Conservation (phyloP, 2,797 vertebrate species). For the Manis javanica region DNA sequence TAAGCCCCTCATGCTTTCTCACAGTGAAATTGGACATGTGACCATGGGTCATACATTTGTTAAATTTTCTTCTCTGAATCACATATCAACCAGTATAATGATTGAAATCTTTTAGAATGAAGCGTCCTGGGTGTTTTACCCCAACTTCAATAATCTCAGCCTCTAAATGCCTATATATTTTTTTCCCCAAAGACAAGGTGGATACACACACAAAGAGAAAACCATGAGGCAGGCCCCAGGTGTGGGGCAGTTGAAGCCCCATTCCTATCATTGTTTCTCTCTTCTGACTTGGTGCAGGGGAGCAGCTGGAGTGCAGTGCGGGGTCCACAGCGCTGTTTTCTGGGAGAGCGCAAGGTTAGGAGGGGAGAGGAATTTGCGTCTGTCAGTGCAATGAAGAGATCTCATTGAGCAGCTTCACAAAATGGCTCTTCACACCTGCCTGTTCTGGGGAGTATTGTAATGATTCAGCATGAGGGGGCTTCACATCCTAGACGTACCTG, state of each 20-base stretch:
- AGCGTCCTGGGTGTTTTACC: background rate
- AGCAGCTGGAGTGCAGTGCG: background rate
- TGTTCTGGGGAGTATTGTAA: background rate
- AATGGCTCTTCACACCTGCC: background rate
- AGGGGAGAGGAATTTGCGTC: accelerated
- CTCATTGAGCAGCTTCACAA: background rate
- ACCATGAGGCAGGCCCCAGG: background rate
- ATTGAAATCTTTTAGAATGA: background rate
- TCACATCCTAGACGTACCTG: background rate
- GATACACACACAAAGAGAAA: background rate
- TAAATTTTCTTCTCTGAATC: background rate
- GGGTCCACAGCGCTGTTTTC: background rate
- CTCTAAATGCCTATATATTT: background rate
- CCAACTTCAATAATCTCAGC: background rate
- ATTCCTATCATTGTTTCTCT: background rate
- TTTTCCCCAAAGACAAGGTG: background rate
- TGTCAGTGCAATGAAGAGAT: background rate
- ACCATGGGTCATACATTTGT: accelerated
- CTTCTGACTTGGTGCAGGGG: background rate
- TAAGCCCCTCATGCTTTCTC: background rate
- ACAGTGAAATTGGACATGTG: background rate
- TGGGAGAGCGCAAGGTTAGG: accelerated
- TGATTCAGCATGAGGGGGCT: background rate
- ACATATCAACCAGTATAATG: background rate
- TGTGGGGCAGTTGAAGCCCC: accelerated